Base-by-base conservation (phyloP, 1,140 invertebrate species). In the Meloidogyne exigua region DNA sequence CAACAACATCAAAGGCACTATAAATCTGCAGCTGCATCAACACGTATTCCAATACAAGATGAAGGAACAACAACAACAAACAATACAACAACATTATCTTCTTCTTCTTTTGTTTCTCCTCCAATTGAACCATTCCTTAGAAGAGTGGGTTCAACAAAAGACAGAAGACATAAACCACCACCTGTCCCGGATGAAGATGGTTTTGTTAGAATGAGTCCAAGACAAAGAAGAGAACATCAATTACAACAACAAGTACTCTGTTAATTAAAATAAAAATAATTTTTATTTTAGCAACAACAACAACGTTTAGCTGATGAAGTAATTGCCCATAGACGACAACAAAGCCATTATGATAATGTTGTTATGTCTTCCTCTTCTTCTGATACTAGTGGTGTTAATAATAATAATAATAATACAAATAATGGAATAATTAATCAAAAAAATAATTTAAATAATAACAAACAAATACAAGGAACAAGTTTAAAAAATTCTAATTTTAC, bases 161-260 rank as follows among this genome's bases (percentile, higher is more conserved):
- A 49, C n/a, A 25, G 49, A 39, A 73, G 39, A 25, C 73, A 44
- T 9, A 42, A 44, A 49, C 79, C 79, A 15, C 79, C 80, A 10
- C 79, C 79, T 32, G 78, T 80, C 4, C 79, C 79, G 7, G 79
- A 80, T 64, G 75, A 64, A 32, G 79, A 80, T 44, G 79, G 79
- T 39, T 80, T 80, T 36, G 67, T 80, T 65, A 76, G 79, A 44
- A 66, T 80, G 79, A 71, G 79, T 63, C 65, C 80, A 36, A 57
- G 69, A 25, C 25, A 68, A 10, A 44, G 64, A 75, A 66, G 65
- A 15, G 64, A 75, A 75, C 44, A 15, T 26, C 68, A 75, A 75
- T 25, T 62, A 68, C 42, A 21, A 74, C 66, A 75, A 32, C 69
- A 76, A 57, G 18, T 68, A 36, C 12, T 26, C 13, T 44, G 13